Evolutionary conservation across 2,888 invertebrate genomes (phyloP), one percentile per base, ranked within the genome.

Genomic region (Agrilus cyanescens): DNA sequence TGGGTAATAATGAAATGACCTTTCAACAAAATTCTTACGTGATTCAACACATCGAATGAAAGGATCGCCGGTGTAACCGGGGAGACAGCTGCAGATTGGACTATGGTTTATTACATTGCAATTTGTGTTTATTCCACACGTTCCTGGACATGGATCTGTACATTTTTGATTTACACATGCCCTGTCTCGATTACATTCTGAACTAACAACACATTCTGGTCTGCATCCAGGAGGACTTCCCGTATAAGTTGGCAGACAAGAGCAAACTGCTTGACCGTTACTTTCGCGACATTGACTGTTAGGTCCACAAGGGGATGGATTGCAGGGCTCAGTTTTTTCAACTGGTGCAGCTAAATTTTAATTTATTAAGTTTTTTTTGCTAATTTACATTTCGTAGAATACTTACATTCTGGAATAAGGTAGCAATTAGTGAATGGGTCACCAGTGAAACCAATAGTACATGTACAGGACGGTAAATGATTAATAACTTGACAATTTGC

Each of bases 201-300:
- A 76, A 60, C 81, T 87, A 13, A 79, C 71, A 14, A 84, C 71
- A 61, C 87, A 87, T 68, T 87, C 85, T 2, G 85, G 86, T 49
- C 81, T 74, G 57, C 86, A 86, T 15, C 80, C 79, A 56, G 79
- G 80, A 30, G 86, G 85, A 66, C 85, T 81, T 34, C 86, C 86
- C 44, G 75, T 73, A 58, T 81, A 84, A 53, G 82, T 82, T n/a
- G 70, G 66, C 43, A 79, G 59, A 57, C 87, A 87, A 12, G 76
- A 74, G 58, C 86, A 87, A 46, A 74, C 61, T n/a, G 51, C 43
- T 31, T 50, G 48, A 15, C 44, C 47, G 33, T 48, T 50, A 15
- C 80, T 81, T 51, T 78, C 73, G 47, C 67, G 66, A 55, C 82
- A 82, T 57, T 73, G 70, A 7, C 78, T 68, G 59, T 77, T 78